Evolutionary conservation across 2,888 invertebrate genomes (phyloP), one percentile per base, ranked within the genome.

Genomic region (Zootermopsis nevadensis): DNA sequence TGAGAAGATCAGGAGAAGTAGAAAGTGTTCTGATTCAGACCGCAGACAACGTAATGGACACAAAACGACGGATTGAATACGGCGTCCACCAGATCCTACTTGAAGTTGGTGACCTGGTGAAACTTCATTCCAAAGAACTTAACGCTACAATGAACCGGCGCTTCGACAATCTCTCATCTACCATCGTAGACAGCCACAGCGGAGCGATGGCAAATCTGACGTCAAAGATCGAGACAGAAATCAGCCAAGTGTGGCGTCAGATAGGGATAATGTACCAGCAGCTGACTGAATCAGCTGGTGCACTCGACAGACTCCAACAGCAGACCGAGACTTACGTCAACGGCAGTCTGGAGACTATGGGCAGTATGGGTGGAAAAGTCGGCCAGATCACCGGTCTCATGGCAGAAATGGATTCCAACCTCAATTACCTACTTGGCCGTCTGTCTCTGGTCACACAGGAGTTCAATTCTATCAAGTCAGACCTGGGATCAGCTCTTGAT

Each of bases 211-310:
- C 93, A 8, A 96, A 96, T 89, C 89, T 97, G 80, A 96, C 94
- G 80, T 90, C 92, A 0, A 94, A 94, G 87, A 93, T 97, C 87
- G 96, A 96, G 87, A 91, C 93, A 24, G 96, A 96, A 88, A 94
- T 97, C 88, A 93, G 94, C 86, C 95, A 96, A 88, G 96, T 97
- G 27, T 97, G 97, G 97, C 91, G 96, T 33, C 97, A 97, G 89
- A 97, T 97, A 86, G 96, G 96, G 85, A 94, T 95, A 83, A 96
- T 97, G 95, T 94, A 95, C 89, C 94, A 94, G 87, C 96, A 97
- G 88, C 93, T 97, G 87, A 93, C 93, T 48, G 93, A 94, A 84
- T 96, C 94, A 87, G 94, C 95, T 77, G 93, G 92, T 67, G 92
- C 95, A 3, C 89, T 97, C n/a, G 94, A 94, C 85, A 93, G 94